These are phyloP conservation scores for Myotis yumanensis DNA, from an alignment of 2,113 vertebrate species.

Conservation along the genomic window DNA sequence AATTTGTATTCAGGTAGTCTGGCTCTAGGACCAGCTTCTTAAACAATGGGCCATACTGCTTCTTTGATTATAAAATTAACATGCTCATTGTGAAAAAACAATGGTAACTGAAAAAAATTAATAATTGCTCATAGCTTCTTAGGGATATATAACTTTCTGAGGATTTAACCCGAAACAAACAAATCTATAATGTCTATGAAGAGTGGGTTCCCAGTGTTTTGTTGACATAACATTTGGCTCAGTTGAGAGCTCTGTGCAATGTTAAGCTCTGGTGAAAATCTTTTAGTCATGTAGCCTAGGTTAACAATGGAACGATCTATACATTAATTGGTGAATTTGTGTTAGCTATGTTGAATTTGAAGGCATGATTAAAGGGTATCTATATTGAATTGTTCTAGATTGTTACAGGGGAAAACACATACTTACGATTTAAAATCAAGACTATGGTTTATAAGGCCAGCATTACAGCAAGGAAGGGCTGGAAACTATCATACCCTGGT, in stretches of 20 bases:
- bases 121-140: neutral
- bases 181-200: neutral
- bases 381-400: neutral
- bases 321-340: neutral
- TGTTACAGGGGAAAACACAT: neutral
- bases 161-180: neutral
- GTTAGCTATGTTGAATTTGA: slow-evolving; percentile 22
- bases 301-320: neutral
- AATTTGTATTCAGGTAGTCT: neutral
- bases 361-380: neutral
- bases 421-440: neutral
- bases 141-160: neutral
- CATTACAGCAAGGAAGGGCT: neutral
- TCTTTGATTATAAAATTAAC: neutral
- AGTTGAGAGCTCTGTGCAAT: neutral
- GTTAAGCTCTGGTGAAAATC: neutral
- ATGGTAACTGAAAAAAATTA: neutral
- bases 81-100: neutral
- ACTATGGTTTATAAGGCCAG: neutral
- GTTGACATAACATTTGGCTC: neutral
- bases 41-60: neutral
- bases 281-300: neutral
- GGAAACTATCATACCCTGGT: neutral
- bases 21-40: neutral
- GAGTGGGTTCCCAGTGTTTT: neutral